phyloP scores from a whole-genome alignment of 2,113 vertebrate genomes.

The Taurulus bubalis region DNA sequence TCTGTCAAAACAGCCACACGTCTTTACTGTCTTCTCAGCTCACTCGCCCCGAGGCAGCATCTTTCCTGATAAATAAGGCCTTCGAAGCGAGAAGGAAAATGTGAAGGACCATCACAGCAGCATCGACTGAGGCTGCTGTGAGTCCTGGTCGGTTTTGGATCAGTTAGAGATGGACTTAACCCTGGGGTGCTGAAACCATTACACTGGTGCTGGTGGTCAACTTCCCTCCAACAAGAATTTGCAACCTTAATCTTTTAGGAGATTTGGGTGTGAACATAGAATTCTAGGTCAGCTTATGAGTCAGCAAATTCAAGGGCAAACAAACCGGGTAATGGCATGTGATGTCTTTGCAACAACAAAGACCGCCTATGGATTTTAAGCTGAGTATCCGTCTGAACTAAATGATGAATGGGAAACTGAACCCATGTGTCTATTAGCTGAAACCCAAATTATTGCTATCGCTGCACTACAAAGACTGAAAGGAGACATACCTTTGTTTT shows the following conservation, averaged over 20 bases:
- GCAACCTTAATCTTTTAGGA: constrained; percentile 35
- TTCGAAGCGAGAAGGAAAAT: background rate
- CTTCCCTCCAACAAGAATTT: constrained; percentile 6
- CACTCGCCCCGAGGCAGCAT: background rate
- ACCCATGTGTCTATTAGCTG: constrained; percentile 8
- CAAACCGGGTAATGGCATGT: background rate
- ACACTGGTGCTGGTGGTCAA: constrained; percentile 5
- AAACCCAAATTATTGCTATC: background rate
- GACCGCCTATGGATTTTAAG: constrained; percentile 14
- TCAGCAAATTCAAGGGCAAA: constrained; percentile 31
- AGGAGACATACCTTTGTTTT: background rate
- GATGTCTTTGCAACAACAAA: constrained; percentile 6
- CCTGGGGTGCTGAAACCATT: background rate
- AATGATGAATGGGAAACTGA: constrained; percentile 20
- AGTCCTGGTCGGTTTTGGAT: background rate
- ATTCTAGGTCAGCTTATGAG: constrained; percentile 43
- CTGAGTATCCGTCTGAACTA: constrained; percentile 9
- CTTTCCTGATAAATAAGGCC: background rate
- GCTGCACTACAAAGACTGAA: background rate
- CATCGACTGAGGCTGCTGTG: background rate
- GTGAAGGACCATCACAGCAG: background rate
- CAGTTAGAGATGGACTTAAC: background rate
- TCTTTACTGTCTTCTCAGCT: constrained; percentile 18
- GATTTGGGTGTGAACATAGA: constrained; percentile 38
- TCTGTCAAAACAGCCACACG: constrained; percentile 41